Evolutionary conservation across 1,140 invertebrate genomes (phyloP).

Genomic region (Drosophila nasuta): DNA sequence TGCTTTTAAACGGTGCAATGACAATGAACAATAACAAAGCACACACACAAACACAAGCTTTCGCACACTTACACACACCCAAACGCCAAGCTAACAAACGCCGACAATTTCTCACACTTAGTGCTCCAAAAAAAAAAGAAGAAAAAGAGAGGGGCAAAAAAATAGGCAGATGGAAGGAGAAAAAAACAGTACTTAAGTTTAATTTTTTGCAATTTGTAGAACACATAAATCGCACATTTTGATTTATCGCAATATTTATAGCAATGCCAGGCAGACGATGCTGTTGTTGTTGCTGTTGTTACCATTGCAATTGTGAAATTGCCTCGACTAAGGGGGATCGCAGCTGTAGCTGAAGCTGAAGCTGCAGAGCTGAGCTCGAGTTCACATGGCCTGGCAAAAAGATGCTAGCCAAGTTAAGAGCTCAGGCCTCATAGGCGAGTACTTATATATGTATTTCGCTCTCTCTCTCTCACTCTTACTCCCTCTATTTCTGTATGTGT

Average conservation of each 20-base stretch:
- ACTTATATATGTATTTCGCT: constrained; percentile 22
- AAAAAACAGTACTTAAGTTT: constrained; percentile 80
- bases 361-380: constrained; percentile 27
- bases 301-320: constrained; percentile 83
- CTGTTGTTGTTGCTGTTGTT: constrained; percentile 40
- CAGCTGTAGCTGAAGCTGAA: constrained; percentile 48
- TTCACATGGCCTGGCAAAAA: constrained; percentile 70
- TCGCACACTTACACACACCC: constrained; percentile 69
- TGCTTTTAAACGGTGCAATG: constrained; percentile 81
- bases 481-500: constrained; percentile 23
- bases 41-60: constrained; percentile 57
- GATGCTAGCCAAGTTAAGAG: constrained; percentile 76
- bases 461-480: not conserved
- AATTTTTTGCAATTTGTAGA: constrained; percentile 84
- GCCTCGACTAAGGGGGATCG: constrained; percentile 42
- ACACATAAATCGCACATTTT: constrained; percentile 84
- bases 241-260: constrained; percentile 84
- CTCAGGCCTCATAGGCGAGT: constrained; percentile 20
- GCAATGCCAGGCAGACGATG: constrained; percentile 71
- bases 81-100: constrained; percentile 57
- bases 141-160: constrained; percentile 3
- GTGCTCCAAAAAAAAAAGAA: constrained; percentile 25
- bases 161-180: constrained; percentile 15
- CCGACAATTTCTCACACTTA: constrained; percentile 82
- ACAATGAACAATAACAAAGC: constrained; percentile 77